Conservation (phyloP, 2,113 vertebrate species). For the Zonotrichia leucophrys region DNA sequence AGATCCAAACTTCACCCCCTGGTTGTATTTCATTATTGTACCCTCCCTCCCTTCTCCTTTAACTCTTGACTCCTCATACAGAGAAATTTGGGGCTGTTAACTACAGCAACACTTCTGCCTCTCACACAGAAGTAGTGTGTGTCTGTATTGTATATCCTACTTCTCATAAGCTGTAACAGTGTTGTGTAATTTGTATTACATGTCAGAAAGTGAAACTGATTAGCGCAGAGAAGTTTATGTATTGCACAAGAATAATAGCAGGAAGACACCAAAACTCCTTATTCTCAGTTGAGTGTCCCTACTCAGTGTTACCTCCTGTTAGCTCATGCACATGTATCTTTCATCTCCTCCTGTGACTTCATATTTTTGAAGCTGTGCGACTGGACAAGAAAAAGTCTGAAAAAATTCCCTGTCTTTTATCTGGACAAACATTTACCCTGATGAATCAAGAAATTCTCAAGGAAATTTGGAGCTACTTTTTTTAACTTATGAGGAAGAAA, state of each 20-base stretch:
- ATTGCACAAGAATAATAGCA: background rate
- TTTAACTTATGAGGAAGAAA: background rate
- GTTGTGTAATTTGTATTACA: background rate
- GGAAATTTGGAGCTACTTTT: background rate
- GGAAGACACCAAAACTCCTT: background rate
- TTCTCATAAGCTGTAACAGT: background rate
- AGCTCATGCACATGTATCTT: background rate
- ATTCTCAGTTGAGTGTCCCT: background rate
- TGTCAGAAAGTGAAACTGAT: background rate
- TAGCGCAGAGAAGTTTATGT: background rate
- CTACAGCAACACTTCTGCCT: background rate
- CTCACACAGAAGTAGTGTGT: background rate
- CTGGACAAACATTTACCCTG: background rate
- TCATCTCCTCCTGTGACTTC: background rate
- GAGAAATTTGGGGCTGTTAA: background rate
- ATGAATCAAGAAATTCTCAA: background rate
- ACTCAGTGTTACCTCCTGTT: rapidly evolving
- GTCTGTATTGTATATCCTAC: background rate
- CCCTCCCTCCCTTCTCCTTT: background rate
- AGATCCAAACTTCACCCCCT: background rate
- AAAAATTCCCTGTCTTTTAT: background rate
- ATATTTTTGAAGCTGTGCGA: background rate
- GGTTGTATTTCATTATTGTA: background rate
- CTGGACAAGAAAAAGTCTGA: background rate
- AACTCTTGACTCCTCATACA: background rate